phyloP scores from a whole-genome alignment of 2,888 invertebrate species.

The Pseudoips prasinana region DNA sequence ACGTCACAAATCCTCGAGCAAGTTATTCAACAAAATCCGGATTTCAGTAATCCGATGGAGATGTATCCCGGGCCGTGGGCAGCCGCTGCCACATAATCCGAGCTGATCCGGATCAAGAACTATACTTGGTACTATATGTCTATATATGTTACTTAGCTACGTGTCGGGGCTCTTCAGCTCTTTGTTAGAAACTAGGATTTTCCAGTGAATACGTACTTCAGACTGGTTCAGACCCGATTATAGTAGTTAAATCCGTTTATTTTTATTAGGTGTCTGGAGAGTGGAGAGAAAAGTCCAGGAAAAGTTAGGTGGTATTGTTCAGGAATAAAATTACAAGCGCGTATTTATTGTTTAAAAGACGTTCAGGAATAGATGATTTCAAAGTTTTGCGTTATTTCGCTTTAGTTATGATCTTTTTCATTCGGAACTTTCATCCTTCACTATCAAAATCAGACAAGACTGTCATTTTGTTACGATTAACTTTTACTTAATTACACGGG shows the following conservation, averaged over 20 bases:
- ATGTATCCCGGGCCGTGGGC: constrained; percentile 74
- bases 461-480: constrained; percentile 24
- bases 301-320: too few species aligned
- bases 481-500: constrained; percentile 37
- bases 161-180: constrained; percentile 38
- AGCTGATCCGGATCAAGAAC: constrained; percentile 69
- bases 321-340: too few species aligned
- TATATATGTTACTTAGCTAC: constrained; percentile 47
- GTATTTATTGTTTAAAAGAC: too few species aligned
- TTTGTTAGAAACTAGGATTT: constrained; percentile 47
- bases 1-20: constrained; percentile 45
- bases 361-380: too few species aligned
- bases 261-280: constrained; percentile 19
- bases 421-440: too few species aligned
- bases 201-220: constrained; percentile 25
- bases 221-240: constrained; percentile 27
- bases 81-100: constrained; percentile 73
- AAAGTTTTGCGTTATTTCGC: too few species aligned
- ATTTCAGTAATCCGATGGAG: constrained; percentile 73
- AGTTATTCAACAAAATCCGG: constrained; percentile 77
- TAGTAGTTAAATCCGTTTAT: constrained; percentile 30
- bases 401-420: too few species aligned
- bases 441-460: too few species aligned
- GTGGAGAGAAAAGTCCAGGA: too few species aligned
- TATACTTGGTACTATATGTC: constrained; percentile 47